A percentile compares a stretch with the other conserved stretches of the same genome.
Conservation (phyloP, 1,140 invertebrate species). For the Orussus abietinus region DNA sequence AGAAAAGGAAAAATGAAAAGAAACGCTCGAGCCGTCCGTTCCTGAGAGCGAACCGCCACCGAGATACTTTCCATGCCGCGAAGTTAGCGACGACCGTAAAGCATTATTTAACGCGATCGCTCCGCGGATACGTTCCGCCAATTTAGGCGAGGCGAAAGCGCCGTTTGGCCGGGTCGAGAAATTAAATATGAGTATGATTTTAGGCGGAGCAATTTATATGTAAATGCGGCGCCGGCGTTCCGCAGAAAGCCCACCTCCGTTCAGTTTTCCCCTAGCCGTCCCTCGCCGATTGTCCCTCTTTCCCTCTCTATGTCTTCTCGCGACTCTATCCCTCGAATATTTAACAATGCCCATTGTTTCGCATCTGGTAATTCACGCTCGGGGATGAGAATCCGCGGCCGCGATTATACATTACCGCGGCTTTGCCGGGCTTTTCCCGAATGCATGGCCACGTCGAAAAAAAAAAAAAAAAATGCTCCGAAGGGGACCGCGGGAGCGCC, state of each 20-base stretch:
- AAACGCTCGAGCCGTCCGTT: no score
- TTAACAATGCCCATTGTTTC: conserved; percentile 9
- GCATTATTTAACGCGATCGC: conserved; percentile 28
- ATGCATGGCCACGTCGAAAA: no score
- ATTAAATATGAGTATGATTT: conserved; percentile 44
- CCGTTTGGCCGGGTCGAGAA: conserved; percentile 24
- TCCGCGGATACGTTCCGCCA: conserved; percentile 25
- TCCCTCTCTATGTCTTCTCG: not conserved
- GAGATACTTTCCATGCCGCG: conserved; percentile 4
- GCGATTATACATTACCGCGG: not conserved
- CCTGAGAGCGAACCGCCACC: no score
- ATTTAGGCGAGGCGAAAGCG: conserved; percentile 25
- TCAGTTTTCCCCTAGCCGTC: conserved; percentile 10
- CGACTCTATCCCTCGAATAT: conserved; percentile 1
- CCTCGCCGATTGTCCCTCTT: conserved; percentile 3
- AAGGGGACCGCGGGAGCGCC: no score
- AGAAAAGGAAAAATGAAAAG: not conserved
- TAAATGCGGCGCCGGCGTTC: conserved; percentile 23
- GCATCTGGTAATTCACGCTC: not conserved
- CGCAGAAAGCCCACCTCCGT: conserved; percentile 9
- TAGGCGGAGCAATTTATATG: conserved; percentile 44
- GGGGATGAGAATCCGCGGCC: not conserved
- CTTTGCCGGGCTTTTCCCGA: conserved; percentile 1
- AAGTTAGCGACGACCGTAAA: conserved; percentile 15
- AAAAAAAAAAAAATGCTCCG: no score